Evolutionary conservation across 1,140 invertebrate species (phyloP).

Genomic region (Thaumetopoea pityocampa): DNA sequence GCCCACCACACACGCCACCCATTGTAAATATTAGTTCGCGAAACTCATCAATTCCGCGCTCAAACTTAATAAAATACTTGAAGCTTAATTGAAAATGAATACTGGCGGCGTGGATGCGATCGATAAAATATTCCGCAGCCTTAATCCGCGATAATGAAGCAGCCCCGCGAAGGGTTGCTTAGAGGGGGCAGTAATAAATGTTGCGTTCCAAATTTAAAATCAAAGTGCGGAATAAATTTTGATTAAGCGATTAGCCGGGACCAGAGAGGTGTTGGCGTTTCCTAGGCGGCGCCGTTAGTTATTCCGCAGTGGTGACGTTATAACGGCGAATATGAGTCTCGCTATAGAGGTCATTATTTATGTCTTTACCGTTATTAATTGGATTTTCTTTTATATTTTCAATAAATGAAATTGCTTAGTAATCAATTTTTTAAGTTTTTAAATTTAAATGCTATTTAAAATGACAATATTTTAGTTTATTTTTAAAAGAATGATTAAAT

Average conservation of each 20-base stretch:
- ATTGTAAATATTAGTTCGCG: slow-evolving; percentile 75
- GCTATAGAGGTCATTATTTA: not conserved
- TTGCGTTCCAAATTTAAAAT: slow-evolving; percentile 74
- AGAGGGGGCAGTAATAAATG: slow-evolving; percentile 69
- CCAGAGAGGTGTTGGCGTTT: slow-evolving; percentile 59
- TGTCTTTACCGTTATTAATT: not conserved
- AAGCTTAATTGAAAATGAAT: slow-evolving; percentile 76
- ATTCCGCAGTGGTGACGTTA: slow-evolving; percentile 19
- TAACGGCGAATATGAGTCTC: no score
- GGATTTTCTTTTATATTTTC: no score
- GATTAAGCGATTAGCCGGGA: slow-evolving; percentile 71
- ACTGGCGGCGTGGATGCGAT: slow-evolving; percentile 63
- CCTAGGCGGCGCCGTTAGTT: slow-evolving; percentile 41
- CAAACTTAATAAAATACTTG: slow-evolving; percentile 76
- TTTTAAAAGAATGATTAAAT: no score
- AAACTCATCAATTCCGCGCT: slow-evolving; percentile 73
- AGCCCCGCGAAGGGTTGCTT: slow-evolving; percentile 62
- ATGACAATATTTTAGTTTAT: no score
- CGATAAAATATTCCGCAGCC: slow-evolving; percentile 72
- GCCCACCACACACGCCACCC: slow-evolving; percentile 41
- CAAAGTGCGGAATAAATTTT: slow-evolving; percentile 75
- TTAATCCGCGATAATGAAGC: slow-evolving; percentile 75
- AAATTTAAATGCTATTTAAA: no score
- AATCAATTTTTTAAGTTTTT: no score
- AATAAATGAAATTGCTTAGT: no score